Conservation (phyloP, 2,797 vertebrate species). For the Rachycentron canadum region DNA sequence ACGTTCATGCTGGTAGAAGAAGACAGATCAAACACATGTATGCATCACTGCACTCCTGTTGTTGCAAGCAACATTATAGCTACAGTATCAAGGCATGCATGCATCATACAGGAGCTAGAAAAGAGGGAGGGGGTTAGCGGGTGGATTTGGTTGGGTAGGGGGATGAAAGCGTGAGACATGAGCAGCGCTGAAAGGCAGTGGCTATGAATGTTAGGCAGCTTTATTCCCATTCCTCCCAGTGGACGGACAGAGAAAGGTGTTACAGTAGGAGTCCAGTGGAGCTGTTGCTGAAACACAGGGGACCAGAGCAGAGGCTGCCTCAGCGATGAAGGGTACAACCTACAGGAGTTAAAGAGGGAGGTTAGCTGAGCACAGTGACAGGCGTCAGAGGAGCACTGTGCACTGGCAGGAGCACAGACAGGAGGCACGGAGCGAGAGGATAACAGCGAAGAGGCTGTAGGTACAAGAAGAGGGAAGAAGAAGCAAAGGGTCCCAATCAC, state of each 20-base stretch:
- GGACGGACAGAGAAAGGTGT: conserved; percentile 14
- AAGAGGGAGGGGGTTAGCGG: conserved; percentile 14
- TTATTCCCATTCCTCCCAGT: not conserved
- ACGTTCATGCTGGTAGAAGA: conserved; percentile 15
- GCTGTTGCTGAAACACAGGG: conserved; percentile 51
- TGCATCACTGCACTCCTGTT: conserved; percentile 14
- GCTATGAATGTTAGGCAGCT: conserved; percentile 22
- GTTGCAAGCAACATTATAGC: not conserved
- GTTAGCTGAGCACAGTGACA: conserved; percentile 62
- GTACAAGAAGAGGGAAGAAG: conserved; percentile 9
- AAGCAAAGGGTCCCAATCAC: conserved; percentile 22
- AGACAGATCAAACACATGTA: not conserved
- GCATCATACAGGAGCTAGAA: conserved; percentile 22
- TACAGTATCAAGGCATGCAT: not conserved
- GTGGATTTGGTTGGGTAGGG: conserved; percentile 32
- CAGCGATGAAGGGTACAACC: conserved; percentile 45
- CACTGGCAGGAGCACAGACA: conserved; percentile 22
- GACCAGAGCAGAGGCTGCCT: conserved; percentile 8
- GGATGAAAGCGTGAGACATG: conserved; percentile 10
- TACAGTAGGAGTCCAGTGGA: conserved; percentile 28
- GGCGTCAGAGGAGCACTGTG: conserved; percentile 31
- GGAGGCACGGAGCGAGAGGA: not conserved
- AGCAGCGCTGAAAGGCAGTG: conserved; percentile 37
- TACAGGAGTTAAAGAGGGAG: conserved; percentile 49
- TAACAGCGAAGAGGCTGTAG: not conserved